Evolutionary conservation across 2,113 vertebrate genomes (phyloP), one percentile per base, ranked within the genome.

Genomic region (Enhydra lutris): DNA sequence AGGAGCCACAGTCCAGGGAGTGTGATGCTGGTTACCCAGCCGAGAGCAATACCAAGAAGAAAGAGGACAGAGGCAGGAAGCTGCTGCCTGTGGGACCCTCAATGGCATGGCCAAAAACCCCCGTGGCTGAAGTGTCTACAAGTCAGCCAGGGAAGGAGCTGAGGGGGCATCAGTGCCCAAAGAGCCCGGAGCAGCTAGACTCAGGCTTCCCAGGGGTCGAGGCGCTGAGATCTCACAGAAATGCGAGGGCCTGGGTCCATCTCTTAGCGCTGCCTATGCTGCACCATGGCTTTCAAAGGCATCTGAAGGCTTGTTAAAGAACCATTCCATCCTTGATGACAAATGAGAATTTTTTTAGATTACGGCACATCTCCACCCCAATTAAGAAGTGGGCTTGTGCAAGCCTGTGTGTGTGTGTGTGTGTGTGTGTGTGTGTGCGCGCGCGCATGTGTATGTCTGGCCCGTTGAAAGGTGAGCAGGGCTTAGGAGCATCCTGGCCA

Each of bases 21-120:
- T 0, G 1, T 80, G 79, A 61, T 50, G 23, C 81, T 42, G 17
- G 31, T 45, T 71, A 39, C 83, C 29, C 57, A 18, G 42, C 57
- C 55, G 47, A 73, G 18, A 91, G 36, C 76, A 24, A 7, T 26
- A 20, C 8, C 31, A 21, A 21, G 23, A 39, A 14, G 52, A 29
- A 26, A 92, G 71, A 23, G 2, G 26, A 39, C 42, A 23, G 23
- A 92, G 17, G 26, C 65, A 18, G 13, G 18, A 36, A 59, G 73
- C 67, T 31, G 18, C 10, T 36, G 67, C 80, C 24, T 7, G 4
- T 59, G 24, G 1, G 24, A 8, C 8, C 45, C 45, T 57, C 6
- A 1, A 29, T 9, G 6, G 12, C 36, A 6, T 1, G 1, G 31
- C 31, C 0, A 0, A 11, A 13, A 91, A 17, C 12, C 15, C 4